These are phyloP conservation scores for Dolichotis patagonum DNA, from an alignment of 2,113 vertebrate species.

Conservation along the genomic window DNA sequence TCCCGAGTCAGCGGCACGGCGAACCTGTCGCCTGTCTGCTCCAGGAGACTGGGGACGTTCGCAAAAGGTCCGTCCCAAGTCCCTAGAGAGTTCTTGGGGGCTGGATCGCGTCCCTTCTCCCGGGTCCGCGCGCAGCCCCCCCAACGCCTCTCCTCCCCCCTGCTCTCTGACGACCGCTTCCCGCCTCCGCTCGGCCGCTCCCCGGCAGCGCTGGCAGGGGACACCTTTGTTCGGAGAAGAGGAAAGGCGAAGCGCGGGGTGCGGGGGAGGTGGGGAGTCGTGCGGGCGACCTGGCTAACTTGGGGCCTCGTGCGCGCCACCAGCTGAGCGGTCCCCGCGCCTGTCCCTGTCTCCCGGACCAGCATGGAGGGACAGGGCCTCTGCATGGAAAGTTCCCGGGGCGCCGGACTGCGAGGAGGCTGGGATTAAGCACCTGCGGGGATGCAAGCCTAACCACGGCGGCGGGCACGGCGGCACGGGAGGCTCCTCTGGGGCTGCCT, in stretches of 20 bases:
- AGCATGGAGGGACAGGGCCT: not conserved
- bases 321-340: not conserved
- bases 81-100: not conserved
- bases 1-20: not conserved
- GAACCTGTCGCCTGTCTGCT: not conserved
- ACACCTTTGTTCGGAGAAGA: constrained; percentile 69
- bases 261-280: not conserved
- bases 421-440: not conserved
- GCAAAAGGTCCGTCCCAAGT: not conserved
- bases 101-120: not conserved
- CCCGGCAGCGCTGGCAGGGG: not conserved
- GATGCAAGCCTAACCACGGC: not conserved
- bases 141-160: not conserved
- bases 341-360: not conserved
- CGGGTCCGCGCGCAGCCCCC: not conserved
- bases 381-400: not conserved
- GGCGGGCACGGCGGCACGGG: not conserved
- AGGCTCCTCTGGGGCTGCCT: not conserved
- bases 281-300: not conserved
- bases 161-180: not conserved
- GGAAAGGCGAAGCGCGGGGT: not conserved
- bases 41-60: not conserved
- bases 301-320: not conserved
- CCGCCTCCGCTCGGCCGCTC: not conserved
- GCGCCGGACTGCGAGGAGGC: not conserved